A percentile compares a stretch with the other conserved stretches of the same genome.
Evolutionary conservation across 2,113 vertebrate genomes (phyloP).

Genomic region (Irena cyanogastra): DNA sequence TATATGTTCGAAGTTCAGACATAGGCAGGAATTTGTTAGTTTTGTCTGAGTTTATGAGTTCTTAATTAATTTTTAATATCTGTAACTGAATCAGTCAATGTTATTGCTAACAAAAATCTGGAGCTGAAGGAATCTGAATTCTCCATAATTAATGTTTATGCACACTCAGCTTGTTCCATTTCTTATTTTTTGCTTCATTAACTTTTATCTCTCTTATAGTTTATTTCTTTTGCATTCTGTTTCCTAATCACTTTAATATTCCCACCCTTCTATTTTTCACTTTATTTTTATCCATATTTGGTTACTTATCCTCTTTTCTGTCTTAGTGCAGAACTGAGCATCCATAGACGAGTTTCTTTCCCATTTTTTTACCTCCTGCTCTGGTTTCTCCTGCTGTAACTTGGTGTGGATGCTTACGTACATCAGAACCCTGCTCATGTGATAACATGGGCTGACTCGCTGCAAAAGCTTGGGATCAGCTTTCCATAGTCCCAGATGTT

Average conservation of each 20-base stretch:
- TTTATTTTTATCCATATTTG: not conserved
- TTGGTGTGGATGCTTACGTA: not conserved
- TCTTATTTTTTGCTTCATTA: not conserved
- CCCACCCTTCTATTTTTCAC: not conserved
- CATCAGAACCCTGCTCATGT: not conserved
- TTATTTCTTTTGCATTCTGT: not conserved
- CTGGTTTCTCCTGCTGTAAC: not conserved
- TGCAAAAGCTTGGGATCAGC: not conserved
- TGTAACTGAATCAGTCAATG: not conserved
- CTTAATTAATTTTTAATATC: not conserved
- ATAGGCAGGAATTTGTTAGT: not conserved
- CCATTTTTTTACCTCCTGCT: not conserved
- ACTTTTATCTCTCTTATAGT: not conserved
- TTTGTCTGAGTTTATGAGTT: not conserved
- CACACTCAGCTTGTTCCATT: not conserved
- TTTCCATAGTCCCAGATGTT: not conserved
- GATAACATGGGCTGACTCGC: not conserved
- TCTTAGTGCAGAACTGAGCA: not conserved
- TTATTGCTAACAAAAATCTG: not conserved
- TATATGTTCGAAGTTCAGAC: not conserved
- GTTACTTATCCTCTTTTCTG: not conserved
- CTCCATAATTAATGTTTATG: not conserved
- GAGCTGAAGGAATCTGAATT: not conserved
- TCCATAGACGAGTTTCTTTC: not conserved
- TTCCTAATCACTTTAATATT: not conserved